These are phyloP conservation scores for Exephanes ischioxanthus DNA, from an alignment of 2,888 invertebrate species.

Conservation along the genomic window DNA sequence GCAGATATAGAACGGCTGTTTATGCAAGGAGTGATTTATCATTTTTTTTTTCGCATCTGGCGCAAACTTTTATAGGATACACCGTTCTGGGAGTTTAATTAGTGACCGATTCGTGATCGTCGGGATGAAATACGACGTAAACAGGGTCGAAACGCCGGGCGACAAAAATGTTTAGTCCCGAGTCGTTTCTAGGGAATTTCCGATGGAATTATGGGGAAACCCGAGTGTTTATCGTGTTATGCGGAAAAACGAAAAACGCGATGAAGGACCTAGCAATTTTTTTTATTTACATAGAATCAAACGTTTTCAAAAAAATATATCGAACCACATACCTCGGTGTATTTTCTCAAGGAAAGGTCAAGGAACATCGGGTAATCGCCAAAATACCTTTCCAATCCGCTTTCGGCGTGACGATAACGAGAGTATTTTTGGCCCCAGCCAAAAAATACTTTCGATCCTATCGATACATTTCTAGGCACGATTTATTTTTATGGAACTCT, in stretches of 20 bases:
- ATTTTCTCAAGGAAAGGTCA: neutral
- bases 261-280: no score
- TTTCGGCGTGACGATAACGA: no score
- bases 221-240: no score
- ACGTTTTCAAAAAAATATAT: no score
- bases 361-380: neutral
- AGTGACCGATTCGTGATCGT: neutral
- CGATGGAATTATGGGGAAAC: no score
- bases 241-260: no score
- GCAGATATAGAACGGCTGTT: slow-evolving; percentile 11
- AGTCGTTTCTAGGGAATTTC: no score
- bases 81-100: neutral
- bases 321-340: no score
- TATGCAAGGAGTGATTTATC: slow-evolving; percentile 34
- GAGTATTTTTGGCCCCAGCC: neutral
- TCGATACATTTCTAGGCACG: neutral
- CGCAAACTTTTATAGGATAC: neutral
- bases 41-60: slow-evolving; percentile 13
- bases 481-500: slow-evolving; percentile 3
- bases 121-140: neutral
- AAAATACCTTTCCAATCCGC: neutral
- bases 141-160: neutral
- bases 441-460: neutral
- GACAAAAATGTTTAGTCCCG: neutral
- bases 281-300: neutral